These are phyloP conservation scores for Agrilus planipennis DNA, from an alignment of 1,140 invertebrate species.

Conservation along the genomic window DNA sequence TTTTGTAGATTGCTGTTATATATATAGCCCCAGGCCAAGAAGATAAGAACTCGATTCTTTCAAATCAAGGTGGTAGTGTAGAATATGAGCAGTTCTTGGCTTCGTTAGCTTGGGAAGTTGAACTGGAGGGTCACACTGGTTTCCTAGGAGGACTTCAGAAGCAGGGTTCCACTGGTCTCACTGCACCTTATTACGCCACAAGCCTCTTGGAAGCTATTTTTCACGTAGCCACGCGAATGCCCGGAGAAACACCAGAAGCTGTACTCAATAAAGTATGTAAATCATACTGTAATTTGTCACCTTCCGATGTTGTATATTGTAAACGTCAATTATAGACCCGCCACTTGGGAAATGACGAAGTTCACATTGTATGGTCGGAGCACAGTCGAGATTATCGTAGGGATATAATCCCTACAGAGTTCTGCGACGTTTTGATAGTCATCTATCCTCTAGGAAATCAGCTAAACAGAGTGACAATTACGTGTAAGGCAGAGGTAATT, in stretches of 20 bases:
- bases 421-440: constrained; percentile 96
- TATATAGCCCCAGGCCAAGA: constrained; percentile 96
- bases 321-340: constrained; percentile 53
- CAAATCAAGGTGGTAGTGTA: constrained; percentile 71
- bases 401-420: constrained; percentile 96
- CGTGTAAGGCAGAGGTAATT: constrained; percentile 71
- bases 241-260: constrained; percentile 72
- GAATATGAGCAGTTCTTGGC: constrained; percentile 92
- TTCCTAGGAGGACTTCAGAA: constrained; percentile 91
- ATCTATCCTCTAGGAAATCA: constrained; percentile 85
- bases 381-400: constrained; percentile 89
- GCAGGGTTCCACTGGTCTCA: constrained; percentile 81
- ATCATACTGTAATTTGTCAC: background rate
- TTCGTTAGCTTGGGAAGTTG: constrained; percentile 91
- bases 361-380: constrained; percentile 99
- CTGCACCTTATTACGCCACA: constrained; percentile 93
- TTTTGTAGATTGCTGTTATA: constrained; percentile 65
- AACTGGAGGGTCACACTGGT: constrained; percentile 88
- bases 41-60: constrained; percentile 86
- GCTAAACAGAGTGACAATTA: constrained; percentile 71
- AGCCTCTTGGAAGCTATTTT: constrained; percentile 80
- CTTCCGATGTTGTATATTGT: background rate
- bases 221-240: constrained; percentile 98
- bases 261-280: constrained; percentile 72
- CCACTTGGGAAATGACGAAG: constrained; percentile 97